These are phyloP conservation scores for Neodiprion virginianus DNA, from an alignment of 1,140 invertebrate species.

Conservation along the genomic window DNA sequence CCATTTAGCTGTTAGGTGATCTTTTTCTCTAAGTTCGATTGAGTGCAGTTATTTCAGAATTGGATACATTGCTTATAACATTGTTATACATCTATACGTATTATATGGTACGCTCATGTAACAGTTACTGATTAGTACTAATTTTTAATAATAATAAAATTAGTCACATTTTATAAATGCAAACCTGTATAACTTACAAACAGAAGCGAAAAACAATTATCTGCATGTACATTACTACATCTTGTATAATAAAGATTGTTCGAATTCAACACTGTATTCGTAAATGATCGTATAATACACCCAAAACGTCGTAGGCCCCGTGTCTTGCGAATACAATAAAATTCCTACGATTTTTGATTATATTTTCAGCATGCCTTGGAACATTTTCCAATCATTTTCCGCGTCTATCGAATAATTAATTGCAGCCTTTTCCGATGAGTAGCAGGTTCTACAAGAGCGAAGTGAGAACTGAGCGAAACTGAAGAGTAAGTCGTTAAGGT, in stretches of 20 bases:
- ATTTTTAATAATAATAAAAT: constrained; percentile 15
- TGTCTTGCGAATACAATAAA: no score
- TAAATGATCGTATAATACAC: not conserved
- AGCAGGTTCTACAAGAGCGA: no score
- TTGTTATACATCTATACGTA: constrained; percentile 11
- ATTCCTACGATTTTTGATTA: no score
- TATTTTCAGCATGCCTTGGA: no score
- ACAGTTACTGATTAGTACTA: constrained; percentile 14
- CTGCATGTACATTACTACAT: constrained; percentile 40
- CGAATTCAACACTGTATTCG: constrained; percentile 25
- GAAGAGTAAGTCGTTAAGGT: no score
- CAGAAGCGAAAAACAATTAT: constrained; percentile 31
- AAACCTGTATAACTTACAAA: constrained; percentile 32
- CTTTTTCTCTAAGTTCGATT: constrained; percentile 6
- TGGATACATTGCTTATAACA: constrained; percentile 10
- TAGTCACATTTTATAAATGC: constrained; percentile 16
- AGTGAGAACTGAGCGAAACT: no score
- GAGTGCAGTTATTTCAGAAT: not conserved
- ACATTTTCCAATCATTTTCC: no score
- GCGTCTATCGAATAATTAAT: no score
- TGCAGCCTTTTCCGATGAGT: no score
- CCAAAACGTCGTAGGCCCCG: no score
- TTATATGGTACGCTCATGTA: constrained; percentile 8
- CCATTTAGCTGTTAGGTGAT: constrained; percentile 12
- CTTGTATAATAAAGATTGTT: constrained; percentile 42